Base-by-base conservation (phyloP, 2,888 invertebrate genomes). In the Hetaerina titia region DNA sequence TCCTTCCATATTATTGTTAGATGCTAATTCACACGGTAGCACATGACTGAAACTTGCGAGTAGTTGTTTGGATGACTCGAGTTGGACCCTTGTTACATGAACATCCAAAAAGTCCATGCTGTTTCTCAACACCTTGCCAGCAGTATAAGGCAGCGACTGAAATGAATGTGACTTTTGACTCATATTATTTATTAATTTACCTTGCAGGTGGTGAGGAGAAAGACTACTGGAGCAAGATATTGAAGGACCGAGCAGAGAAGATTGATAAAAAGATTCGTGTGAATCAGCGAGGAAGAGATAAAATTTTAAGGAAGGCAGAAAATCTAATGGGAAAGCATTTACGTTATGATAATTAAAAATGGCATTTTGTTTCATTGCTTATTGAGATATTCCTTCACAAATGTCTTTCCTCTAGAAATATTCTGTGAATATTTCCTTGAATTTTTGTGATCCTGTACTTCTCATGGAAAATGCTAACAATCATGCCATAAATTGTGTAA, bases 171-270 rank as follows among this genome's bases (percentile, higher is more conserved):
- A 45, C 45, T 45, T 45, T 45, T 45, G 45, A 4, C 45, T 45
- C 45, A 45, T 45, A 45, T 45, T 45, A 45, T 45, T 45, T 4
- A 45, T 45, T 45, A 45, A 19, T 69, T 69, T 22, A 69, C 19
- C 96, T 98, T 95, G 96, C 97, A 95, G 98, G 98, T 0, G 97
- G 98, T 2, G 98, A 98, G 95, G 99, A 99, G 96, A 97, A 97
- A 74, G 97, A 97, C 56, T 99, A 99, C 96, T 99, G 99, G 99
- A 96, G 98, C 31, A 98, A 98, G 96, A 98, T 99, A 81, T 97
- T 97, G 95, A 96, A 97, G 19, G 98, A 98, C 96, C 97, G 98
- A 95, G 97, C 97, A 94, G 96, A 97, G 9, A 98, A 98, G 96
- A 96, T 97, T 69, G 96, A 96, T 22, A 97, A 97, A 95, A 96